These are phyloP conservation scores for Drosophila sucinea DNA, from an alignment of 1,140 invertebrate genomes.

Conservation along the genomic window DNA sequence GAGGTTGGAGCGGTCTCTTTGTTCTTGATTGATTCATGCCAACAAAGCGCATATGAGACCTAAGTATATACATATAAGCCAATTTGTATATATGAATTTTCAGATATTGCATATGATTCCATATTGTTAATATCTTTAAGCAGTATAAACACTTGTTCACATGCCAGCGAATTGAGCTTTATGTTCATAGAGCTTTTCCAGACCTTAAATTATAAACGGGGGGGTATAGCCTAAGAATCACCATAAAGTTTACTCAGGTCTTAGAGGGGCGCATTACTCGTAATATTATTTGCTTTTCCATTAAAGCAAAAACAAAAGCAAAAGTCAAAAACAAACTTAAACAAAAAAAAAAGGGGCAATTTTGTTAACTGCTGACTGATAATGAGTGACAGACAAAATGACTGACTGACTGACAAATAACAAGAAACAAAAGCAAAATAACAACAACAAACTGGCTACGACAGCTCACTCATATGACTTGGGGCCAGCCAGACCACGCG, in stretches of 20 bases:
- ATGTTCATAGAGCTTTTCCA: conserved; percentile 1
- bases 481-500: conserved; percentile 72
- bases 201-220: conserved; percentile 4
- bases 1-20: too few species aligned
- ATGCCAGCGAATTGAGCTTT: conserved; percentile 3
- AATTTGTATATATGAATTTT: not conserved
- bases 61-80: conserved; percentile 1
- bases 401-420: conserved; percentile 38
- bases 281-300: conserved; percentile 39
- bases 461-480: conserved; percentile 80
- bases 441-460: conserved; percentile 20
- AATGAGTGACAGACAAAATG: conserved; percentile 54
- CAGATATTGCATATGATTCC: not conserved
- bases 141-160: conserved; percentile 1
- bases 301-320: conserved; percentile 37
- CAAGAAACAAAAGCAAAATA: not conserved
- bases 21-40: not conserved
- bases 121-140: conserved; percentile 2
- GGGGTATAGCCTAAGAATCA: not conserved
- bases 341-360: conserved; percentile 43
- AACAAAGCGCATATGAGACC: not conserved
- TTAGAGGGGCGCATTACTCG: conserved; percentile 30
- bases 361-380: conserved; percentile 79
- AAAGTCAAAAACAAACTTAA: conserved; percentile 23
- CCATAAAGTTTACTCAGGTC: not conserved